Conservation (phyloP, 1,140 invertebrate species). For the Zaprionus gabonicus region DNA sequence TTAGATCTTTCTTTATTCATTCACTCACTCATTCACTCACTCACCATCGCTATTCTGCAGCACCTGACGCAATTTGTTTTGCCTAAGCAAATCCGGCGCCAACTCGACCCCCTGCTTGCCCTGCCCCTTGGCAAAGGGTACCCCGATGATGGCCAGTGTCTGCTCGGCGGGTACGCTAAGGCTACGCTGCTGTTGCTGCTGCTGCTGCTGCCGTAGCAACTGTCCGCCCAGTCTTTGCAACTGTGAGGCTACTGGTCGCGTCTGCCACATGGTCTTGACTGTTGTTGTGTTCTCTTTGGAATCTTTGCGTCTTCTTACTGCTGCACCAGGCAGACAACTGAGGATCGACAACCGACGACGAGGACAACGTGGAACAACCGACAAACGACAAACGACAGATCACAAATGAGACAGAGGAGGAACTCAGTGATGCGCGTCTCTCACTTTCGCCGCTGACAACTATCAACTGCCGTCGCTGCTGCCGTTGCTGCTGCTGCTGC, state of each 20-base stretch:
- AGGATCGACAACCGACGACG: background rate
- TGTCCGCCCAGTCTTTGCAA: slow-evolving; percentile 23
- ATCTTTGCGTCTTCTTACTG: slow-evolving; percentile 29
- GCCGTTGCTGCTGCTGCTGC: background rate
- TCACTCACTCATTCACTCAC: slow-evolving; percentile 11
- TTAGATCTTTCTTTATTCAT: background rate
- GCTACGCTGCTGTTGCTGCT: background rate
- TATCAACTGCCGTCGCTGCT: slow-evolving; percentile 44
- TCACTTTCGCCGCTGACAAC: slow-evolving; percentile 50
- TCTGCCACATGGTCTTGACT: slow-evolving; percentile 56
- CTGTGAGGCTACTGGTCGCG: slow-evolving; percentile 44
- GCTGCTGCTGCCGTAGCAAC: slow-evolving; percentile 2
- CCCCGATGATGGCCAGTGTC: slow-evolving; percentile 88
- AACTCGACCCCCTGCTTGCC: slow-evolving; percentile 87
- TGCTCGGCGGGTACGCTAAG: slow-evolving; percentile 23
- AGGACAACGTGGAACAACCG: background rate
- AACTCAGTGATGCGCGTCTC: slow-evolving; percentile 10
- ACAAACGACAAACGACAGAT: background rate
- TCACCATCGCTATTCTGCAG: slow-evolving; percentile 69
- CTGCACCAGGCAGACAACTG: slow-evolving; percentile 37
- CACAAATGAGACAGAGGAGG: slow-evolving; percentile 19
- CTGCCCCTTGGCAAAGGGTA: slow-evolving; percentile 91
- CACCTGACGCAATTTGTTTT: slow-evolving; percentile 82
- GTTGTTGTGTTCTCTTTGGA: background rate
- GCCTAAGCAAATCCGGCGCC: slow-evolving; percentile 86